Base-by-base conservation (phyloP, 92 coral and sea anemone species). In the Isaurus tuberculatus region DNA sequence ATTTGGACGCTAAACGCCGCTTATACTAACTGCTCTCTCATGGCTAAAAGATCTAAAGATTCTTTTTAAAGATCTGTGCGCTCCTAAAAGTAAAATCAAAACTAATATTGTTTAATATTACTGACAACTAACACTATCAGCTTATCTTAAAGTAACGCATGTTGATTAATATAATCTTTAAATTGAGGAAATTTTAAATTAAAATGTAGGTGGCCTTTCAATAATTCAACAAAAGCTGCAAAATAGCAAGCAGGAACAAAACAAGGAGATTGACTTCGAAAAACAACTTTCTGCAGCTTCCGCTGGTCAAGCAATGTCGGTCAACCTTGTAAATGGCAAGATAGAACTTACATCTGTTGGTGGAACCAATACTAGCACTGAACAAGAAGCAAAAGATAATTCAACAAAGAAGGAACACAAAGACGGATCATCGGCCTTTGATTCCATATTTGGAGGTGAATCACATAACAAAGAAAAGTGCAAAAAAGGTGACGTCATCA, bases 271-370 rank as follows among this genome's bases (percentile, higher is more conserved):
- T 73, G 79, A 75, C 51, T 69, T 97, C 15, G 88, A 79, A 60
- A 91, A 72, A 22, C 98, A 96, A 73, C 89, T 97, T 32, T 87
- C 88, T 17, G 87, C 92, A 27, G 99, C 94, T 31, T 80, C 88
- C 53, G 98, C 99, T 5, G 99, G 99, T 0, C 94, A 97, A 65
- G 99, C 99, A 33, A 94, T 97, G 98, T 86, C 88, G 44, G 84
- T 97, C 77, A 91, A 92, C 64, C 84, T 97, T 73, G 97, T 97
- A 0, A 90, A 97, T 72, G 99, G 99, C 27, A 88, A 94, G 70
- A 75, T 97, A 65, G 88, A 94, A 64, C 88, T 97, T 9, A 90
- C 97, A 0, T 93, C 99, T 5, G 90, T 95, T 10, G 88, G 83
- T 25, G 86, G 58, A 33, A 82, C 84, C 9, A 89, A 86, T 16